Evolutionary conservation across 64 coral and sea anemone genomes (phyloP).

Genomic region (Actinia equina): DNA sequence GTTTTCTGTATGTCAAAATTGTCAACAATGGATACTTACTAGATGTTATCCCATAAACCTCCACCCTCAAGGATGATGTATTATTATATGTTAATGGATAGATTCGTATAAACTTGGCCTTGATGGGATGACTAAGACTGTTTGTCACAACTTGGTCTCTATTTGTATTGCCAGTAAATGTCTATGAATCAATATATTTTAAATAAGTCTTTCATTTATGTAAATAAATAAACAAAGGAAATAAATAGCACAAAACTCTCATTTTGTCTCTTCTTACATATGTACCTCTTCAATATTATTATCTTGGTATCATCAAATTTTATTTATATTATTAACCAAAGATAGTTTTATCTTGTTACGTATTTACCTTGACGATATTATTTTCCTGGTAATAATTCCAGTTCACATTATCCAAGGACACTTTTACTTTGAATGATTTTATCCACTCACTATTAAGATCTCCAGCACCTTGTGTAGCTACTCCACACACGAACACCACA

Average conservation of each 20-base stretch:
- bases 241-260: too few species aligned
- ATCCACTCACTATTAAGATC: not conserved
- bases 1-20: too few species aligned
- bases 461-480: not conserved
- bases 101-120: conserved; percentile 41
- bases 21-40: too few species aligned
- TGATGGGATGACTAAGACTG: not conserved
- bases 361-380: conserved; percentile 19
- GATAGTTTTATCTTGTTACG: not conserved
- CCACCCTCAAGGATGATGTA: conserved; percentile 15
- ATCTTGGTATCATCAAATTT: too few species aligned
- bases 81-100: not conserved
- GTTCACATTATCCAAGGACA: not conserved
- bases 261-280: too few species aligned
- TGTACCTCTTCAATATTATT: too few species aligned
- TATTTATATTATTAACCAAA: too few species aligned
- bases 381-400: conserved; percentile 22
- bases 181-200: not conserved
- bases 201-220: too few species aligned
- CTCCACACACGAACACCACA: not conserved
- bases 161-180: conserved; percentile 40
- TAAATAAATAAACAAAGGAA: too few species aligned
- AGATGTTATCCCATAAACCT: conserved; percentile 5
- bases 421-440: not conserved
- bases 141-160: conserved; percentile 22